Evolutionary conservation across 2,797 vertebrate species (phyloP).

Genomic region (Falco concolor): DNA sequence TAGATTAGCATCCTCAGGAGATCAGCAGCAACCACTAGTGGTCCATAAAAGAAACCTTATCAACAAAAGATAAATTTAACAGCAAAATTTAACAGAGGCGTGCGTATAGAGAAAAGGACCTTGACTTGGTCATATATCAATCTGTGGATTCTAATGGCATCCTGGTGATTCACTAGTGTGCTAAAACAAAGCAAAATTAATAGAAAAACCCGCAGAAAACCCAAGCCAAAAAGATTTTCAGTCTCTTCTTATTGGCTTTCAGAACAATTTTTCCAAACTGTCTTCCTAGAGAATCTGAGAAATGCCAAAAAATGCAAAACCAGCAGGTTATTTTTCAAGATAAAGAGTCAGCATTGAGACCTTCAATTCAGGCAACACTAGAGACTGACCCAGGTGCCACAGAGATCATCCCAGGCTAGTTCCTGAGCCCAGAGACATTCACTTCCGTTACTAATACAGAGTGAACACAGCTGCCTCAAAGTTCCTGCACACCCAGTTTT

Average conservation of each 20-base stretch:
- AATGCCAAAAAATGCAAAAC: constrained; percentile 14
- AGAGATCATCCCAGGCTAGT: not conserved
- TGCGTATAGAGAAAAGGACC: not conserved
- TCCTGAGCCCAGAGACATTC: not conserved
- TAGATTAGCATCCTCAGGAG: not conserved
- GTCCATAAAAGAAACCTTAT: not conserved
- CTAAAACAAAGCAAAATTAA: not conserved
- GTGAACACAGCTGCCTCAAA: not conserved
- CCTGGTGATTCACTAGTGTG: not conserved
- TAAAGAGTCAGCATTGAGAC: not conserved
- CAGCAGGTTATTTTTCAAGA: not conserved
- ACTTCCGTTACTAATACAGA: not conserved
- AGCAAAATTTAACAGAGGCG: not conserved
- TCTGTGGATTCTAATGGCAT: not conserved
- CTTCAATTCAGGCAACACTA: not conserved
- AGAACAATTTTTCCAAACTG: not conserved
- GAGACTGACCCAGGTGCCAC: not conserved
- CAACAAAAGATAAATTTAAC: not conserved
- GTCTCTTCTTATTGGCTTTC: not conserved
- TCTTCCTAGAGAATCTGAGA: constrained; percentile 25
- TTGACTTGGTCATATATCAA: not conserved
- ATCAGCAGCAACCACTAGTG: not conserved
- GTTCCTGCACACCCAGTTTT: fast-evolving
- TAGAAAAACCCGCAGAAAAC: too few relatives aligned
- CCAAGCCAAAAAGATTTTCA: not conserved